Conservation (phyloP, 2,797 vertebrate species). For the Melanotaenia boesemani region DNA sequence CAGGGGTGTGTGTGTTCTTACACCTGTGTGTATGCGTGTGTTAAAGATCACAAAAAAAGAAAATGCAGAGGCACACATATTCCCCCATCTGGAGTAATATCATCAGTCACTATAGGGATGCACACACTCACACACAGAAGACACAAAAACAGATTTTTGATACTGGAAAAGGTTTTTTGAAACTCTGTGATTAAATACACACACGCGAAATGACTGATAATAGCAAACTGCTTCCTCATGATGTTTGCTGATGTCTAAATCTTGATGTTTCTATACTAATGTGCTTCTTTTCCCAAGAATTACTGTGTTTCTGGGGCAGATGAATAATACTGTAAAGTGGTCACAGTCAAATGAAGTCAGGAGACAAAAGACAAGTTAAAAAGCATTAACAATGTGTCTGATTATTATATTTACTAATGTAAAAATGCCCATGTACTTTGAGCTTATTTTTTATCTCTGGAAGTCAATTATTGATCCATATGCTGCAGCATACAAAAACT, state of each 20-base stretch:
- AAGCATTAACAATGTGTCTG: constrained; percentile 25
- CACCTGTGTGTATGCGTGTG: constrained; percentile 33
- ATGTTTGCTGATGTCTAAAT: constrained; percentile 69
- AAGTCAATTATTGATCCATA: constrained; percentile 30
- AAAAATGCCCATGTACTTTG: constrained; percentile 5
- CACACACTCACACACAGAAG: constrained; percentile 4
- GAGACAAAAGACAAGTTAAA: constrained; percentile 3
- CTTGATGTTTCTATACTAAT: constrained; percentile 67
- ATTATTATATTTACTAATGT: constrained; percentile 12
- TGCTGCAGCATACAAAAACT: neutral
- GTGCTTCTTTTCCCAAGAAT: constrained; percentile 34
- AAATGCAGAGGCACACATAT: constrained; percentile 49
- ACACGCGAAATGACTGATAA: constrained; percentile 41
- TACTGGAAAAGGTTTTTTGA: constrained; percentile 27
- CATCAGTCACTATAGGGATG: constrained; percentile 52
- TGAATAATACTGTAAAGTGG: constrained; percentile 18
- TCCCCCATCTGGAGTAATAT: constrained; percentile 55
- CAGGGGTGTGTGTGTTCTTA: constrained; percentile 30
- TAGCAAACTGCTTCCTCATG: constrained; percentile 58
- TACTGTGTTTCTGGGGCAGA: constrained; percentile 23
- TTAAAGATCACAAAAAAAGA: constrained; percentile 31
- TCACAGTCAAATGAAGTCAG: constrained; percentile 16
- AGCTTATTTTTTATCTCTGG: neutral
- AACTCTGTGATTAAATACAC: constrained; percentile 46
- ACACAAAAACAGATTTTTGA: constrained; percentile 45